Conservation (phyloP, 2,113 vertebrate genomes). For the Sialia sialis region DNA sequence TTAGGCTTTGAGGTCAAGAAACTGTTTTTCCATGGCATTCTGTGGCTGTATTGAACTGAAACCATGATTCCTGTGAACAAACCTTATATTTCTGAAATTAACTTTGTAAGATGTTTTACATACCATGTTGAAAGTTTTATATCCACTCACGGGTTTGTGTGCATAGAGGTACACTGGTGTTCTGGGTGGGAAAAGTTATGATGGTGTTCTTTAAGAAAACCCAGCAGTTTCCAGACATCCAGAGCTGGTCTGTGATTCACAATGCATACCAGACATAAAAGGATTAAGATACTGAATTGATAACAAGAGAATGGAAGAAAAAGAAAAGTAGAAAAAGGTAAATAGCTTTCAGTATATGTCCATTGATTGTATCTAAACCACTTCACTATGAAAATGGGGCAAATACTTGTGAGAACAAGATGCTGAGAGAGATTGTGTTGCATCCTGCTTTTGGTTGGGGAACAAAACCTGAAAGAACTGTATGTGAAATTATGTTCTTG, state of each 20-base stretch:
- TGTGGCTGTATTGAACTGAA: neutral
- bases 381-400: neutral
- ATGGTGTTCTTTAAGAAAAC: neutral
- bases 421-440: neutral
- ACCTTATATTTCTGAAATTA: neutral
- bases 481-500: neutral
- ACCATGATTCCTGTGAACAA: neutral
- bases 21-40: neutral
- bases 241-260: constrained; percentile 33
- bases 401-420: neutral
- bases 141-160: neutral
- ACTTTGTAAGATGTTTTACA: neutral
- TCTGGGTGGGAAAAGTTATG: neutral
- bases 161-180: neutral
- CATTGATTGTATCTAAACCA: neutral
- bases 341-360: neutral
- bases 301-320: constrained; percentile 5
- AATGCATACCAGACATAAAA: constrained; percentile 53
- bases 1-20: constrained; percentile 36
- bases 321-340: neutral
- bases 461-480: neutral
- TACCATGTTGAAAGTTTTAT: neutral
- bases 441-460: neutral
- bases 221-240: constrained; percentile 7
- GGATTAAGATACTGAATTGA: constrained; percentile 46